These are phyloP conservation scores for Phrynosoma platyrhinos DNA, from an alignment of 2,113 vertebrate genomes.

Conservation along the genomic window DNA sequence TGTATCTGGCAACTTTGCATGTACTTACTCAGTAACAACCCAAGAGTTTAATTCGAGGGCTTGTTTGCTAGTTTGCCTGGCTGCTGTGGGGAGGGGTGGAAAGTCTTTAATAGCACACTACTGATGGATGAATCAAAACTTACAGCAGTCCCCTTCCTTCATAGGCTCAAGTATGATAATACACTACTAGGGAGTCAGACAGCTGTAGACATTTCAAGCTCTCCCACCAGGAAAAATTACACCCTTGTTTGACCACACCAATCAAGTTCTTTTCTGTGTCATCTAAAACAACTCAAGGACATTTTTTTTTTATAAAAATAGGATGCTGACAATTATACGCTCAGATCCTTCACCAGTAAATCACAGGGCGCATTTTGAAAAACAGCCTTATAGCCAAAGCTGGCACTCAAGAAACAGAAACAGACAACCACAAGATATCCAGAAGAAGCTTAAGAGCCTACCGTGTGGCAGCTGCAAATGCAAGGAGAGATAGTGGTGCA, in stretches of 20 bases:
- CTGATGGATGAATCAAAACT: conserved; percentile 20
- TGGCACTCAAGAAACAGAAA: conserved; percentile 9
- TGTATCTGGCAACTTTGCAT: not conserved
- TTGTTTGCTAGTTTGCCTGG: not conserved
- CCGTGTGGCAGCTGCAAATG: no score
- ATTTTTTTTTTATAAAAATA: not conserved
- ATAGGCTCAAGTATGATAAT: conserved; percentile 30
- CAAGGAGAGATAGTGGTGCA: not conserved
- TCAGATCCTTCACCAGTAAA: conserved; percentile 29
- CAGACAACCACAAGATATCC: not conserved
- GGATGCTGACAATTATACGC: conserved; percentile 25
- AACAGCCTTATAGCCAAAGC: not conserved
- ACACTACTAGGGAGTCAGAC: conserved; percentile 26
- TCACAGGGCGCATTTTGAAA: conserved; percentile 1
- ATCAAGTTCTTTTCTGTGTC: conserved; percentile 8
- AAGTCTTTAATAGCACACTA: conserved; percentile 29
- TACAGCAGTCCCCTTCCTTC: not conserved
- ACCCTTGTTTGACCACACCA: conserved; percentile 24
- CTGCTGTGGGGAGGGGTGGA: not conserved
- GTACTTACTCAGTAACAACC: not conserved
- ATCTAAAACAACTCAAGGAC: conserved; percentile 30
- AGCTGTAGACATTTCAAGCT: conserved; percentile 30
- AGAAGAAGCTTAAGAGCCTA: not conserved
- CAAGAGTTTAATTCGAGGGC: not conserved
- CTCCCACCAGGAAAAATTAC: conserved; percentile 17